Evolutionary conservation across 2,113 vertebrate species (phyloP), one percentile per base, ranked within the genome.

Genomic region (Cisticola juncidis): DNA sequence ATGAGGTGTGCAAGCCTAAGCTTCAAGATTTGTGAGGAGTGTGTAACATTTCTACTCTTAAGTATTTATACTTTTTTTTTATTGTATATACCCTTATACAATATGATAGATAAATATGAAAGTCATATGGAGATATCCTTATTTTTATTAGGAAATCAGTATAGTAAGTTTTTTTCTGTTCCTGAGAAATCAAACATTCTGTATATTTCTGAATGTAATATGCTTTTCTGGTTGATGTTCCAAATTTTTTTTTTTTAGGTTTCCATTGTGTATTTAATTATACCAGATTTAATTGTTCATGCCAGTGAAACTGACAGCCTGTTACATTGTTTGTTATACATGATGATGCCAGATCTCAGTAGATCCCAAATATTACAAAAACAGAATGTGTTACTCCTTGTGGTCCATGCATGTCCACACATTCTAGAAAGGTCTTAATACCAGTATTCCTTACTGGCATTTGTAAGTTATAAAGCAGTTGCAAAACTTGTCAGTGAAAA

Each of bases 401-500:
- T 3, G 0, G 36, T 68, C 31, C 6, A 3, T 57, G 7, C 6
- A 33, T 38, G 20, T 36, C 51, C 16, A 21, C 16, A 1, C 18
- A 33, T 65, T 78, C 25, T 36, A 17, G 51, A 65, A 50, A 29
- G 3, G 1, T 42, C 21, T 19, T 62, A 28, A 14, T 47, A 21
- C 6, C 2, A 11, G 4, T 66, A 58, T 81, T 78, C 4, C 7
- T 56, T 81, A 11, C 7, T 73, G 14, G 4, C 6, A 51, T 56
- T 77, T 6, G 1, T 15, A 71, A 33, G 20, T 74, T 58, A 54
- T 12, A 40, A 77, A 45, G 14, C 61, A 1, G 29, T 65, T 60
- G 38, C 47, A 58, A 89, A 72, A 25, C 13, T 36, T 76, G 4
- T 24, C 29, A 45, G 5, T 62, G 28, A 62, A 80, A 58, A 44